Evolutionary conservation across 1,140 invertebrate species (phyloP).

Genomic region (Apis cerana): DNA sequence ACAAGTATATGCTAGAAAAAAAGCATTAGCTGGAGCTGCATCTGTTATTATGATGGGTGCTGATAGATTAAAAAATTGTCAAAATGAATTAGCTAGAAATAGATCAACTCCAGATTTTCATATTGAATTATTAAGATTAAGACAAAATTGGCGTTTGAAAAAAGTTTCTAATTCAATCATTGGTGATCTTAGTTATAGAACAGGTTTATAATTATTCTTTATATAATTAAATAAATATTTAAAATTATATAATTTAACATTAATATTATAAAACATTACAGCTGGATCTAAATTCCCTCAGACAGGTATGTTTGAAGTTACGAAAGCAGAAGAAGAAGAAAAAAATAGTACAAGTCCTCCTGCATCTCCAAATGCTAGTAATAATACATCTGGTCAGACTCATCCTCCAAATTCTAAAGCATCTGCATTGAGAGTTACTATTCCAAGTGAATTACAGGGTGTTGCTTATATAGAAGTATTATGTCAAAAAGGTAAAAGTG

Average conservation of each 20-base stretch:
- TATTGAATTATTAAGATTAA: conserved; percentile 92
- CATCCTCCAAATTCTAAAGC: conserved; percentile 79
- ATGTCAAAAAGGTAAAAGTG: conserved; percentile 92
- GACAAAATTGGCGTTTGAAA: conserved; percentile 97
- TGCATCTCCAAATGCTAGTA: conserved; percentile 77
- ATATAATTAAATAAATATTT: neutral
- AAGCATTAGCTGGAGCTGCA: conserved; percentile 92
- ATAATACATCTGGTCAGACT: conserved; percentile 54
- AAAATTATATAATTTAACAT: neutral
- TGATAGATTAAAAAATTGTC: conserved; percentile 91
- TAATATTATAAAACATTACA: conserved; percentile 45
- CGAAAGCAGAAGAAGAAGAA: conserved; percentile 93
- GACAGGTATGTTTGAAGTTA: conserved; percentile 97
- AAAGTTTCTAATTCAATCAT: conserved; percentile 97
- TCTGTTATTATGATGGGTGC: conserved; percentile 91
- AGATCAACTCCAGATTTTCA: conserved; percentile 93
- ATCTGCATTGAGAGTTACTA: conserved; percentile 94
- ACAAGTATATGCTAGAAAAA: conserved; percentile 95
- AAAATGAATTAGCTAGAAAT: conserved; percentile 89
- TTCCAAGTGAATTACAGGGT: conserved; percentile 96
- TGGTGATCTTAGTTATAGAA: conserved; percentile 97
- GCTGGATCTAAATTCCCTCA: conserved; percentile 96
- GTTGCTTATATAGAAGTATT: conserved; percentile 97
- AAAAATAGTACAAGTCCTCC: conserved; percentile 82
- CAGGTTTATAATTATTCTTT: conserved; percentile 81